Base-by-base conservation (phyloP, 2,888 invertebrate species). In the Tenthredo livida region DNA sequence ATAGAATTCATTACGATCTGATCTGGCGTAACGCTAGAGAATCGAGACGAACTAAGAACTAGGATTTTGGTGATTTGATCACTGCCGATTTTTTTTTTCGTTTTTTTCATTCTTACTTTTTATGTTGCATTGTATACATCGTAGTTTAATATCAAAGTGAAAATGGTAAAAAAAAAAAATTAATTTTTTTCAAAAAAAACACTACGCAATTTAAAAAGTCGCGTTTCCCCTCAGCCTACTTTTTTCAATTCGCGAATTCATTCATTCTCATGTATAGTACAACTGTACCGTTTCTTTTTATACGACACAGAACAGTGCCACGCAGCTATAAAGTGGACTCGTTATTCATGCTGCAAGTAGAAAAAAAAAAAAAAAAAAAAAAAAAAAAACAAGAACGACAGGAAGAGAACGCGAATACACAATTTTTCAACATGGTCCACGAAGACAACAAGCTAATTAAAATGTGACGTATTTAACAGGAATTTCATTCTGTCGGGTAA, bases 21-120 rank as follows among this genome's bases (percentile, higher is more conserved):
- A 17, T 12, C 67, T 7, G 10, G 43, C 73, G 15, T 37, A 72
- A 72, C 70, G 70, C 37, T 72, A 40, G 37, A 72, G 54, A 54
- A 54, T 54, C 17, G 54, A n/a, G 54, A 54, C 54, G 72, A 72
- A 40, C 3, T 17, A 15, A 72, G 37, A 37, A 40, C 10, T 37
- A 37, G 33, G 40, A 72, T 40, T 72, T 72, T 72, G n/a, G 33
- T 72, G 40, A 72, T 72, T 72, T 72, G n/a, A 72, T 72, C n/a
- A 61, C 61, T 61, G 61, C 61, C 25, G 25, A 61, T 10, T 12
- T 25, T 21, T 21, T 21, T 61, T 21, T 21, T 1, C n/a, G 7
- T 61, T 12, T 29, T 25, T 37, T 37, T 37, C 37, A 37, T 37
- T 25, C 12, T 61, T 25, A 12, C 7, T 21, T 61, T 61, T 21